A percentile compares a stretch with the other conserved stretches of the same genome.
These are phyloP conservation scores for Meloidogyne exigua DNA, from an alignment of 1,140 invertebrate species.

Conservation along the genomic window DNA sequence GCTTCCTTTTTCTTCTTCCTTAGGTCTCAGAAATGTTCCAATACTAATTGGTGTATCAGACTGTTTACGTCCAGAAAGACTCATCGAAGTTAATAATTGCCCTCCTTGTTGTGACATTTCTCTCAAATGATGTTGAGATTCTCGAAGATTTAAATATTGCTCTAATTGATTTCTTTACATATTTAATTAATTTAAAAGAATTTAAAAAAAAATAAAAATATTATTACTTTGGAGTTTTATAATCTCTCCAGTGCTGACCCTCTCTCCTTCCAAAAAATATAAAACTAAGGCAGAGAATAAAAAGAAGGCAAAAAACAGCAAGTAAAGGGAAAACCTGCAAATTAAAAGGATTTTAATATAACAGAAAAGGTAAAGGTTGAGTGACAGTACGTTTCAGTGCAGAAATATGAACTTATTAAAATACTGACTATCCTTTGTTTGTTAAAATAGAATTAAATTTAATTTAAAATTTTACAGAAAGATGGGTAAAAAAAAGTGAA, in stretches of 20 bases:
- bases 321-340: constrained; percentile 51
- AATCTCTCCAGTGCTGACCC: constrained; percentile 56
- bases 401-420: not conserved
- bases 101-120: constrained; percentile 52
- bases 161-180: constrained; percentile 48
- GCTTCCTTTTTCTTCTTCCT: constrained; percentile 5
- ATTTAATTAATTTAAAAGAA: not conserved
- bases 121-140: constrained; percentile 49
- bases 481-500: no score
- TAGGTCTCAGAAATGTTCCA: constrained; percentile 31
- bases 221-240: constrained; percentile 57
- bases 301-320: constrained; percentile 43
- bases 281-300: constrained; percentile 45
- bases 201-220: not conserved
- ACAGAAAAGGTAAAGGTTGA: not conserved
- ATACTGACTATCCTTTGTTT: not conserved
- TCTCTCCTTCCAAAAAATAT: constrained; percentile 55
- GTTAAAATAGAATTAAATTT: no score
- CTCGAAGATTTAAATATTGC: constrained; percentile 48
- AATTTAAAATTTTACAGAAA: no score
- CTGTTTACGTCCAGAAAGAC: not conserved
- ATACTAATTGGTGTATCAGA: constrained; percentile 32
- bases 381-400: not conserved
- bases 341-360: not conserved
- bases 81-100: constrained; percentile 45